A percentile compares a stretch with the other conserved stretches of the same genome.
Conservation (phyloP, 1,140 invertebrate species). For the Helicoverpa armigera region DNA sequence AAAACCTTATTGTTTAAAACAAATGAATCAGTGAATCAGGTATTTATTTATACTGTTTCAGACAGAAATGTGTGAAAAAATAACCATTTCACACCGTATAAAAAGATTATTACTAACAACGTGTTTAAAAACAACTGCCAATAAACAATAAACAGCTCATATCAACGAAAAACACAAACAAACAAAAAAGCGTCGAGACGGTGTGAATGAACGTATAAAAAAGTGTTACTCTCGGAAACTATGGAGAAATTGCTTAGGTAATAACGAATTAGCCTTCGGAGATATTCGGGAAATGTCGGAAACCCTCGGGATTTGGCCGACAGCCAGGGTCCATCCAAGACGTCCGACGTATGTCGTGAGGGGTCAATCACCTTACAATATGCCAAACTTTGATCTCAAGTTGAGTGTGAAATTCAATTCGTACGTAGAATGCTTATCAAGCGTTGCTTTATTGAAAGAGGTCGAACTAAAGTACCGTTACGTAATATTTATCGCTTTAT, state of each 20-base stretch:
- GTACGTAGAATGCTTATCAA: slow-evolving; percentile 12
- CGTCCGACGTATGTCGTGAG: slow-evolving; percentile 1
- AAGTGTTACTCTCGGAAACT: slow-evolving; percentile 12
- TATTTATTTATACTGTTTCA: slow-evolving; percentile 2
- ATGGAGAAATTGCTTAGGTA: background rate
- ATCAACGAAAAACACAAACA: background rate
- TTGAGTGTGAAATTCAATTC: slow-evolving; percentile 33
- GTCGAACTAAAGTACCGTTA: background rate
- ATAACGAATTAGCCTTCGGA: slow-evolving; percentile 14
- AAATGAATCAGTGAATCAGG: background rate
- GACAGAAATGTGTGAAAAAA: too few species aligned
- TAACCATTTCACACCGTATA: background rate
- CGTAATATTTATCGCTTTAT: slow-evolving; percentile 22
- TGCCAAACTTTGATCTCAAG: slow-evolving; percentile 21
- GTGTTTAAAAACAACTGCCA: background rate
- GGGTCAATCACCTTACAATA: slow-evolving; percentile 28
- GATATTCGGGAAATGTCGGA: background rate
- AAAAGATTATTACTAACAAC: background rate
- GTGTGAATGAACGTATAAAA: slow-evolving; percentile 22
- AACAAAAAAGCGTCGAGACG: background rate
- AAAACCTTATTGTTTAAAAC: too few species aligned
- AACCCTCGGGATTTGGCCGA: background rate
- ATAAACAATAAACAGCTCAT: background rate
- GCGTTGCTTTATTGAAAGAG: background rate
- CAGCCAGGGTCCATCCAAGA: slow-evolving; percentile 1